phyloP scores from a whole-genome alignment of 2,888 invertebrate genomes.

The Ypsolopha sequella region DNA sequence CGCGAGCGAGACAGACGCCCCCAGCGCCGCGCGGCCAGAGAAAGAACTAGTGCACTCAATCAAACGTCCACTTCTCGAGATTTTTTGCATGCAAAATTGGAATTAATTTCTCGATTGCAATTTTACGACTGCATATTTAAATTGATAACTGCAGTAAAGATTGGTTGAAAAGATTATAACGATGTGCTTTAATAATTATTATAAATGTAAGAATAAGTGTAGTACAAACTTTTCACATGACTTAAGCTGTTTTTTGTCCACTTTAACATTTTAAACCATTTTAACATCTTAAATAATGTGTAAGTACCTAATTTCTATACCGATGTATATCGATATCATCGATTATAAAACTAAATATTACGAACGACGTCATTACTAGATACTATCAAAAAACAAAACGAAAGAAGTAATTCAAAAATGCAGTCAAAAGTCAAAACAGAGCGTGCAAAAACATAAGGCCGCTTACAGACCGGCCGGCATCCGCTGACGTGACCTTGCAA shows the following conservation, averaged over 20 bases:
- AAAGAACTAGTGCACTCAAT: constrained; percentile 38
- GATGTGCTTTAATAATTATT: neutral
- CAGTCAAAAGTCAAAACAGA: constrained; percentile 23
- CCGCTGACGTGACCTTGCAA: constrained; percentile 42
- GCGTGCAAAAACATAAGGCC: constrained; percentile 17
- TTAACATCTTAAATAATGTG: no score
- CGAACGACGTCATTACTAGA: neutral
- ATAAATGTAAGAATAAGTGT: no score
- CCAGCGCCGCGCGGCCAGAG: constrained; percentile 31
- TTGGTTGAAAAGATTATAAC: neutral
- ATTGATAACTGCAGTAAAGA: constrained; percentile 4
- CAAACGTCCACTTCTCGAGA: constrained; percentile 24
- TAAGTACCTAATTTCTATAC: no score
- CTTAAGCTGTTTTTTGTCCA: no score
- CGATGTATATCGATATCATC: no score
- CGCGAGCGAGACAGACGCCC: constrained; percentile 35
- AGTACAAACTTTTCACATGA: no score
- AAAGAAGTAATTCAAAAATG: constrained; percentile 6
- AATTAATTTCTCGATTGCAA: constrained; percentile 6
- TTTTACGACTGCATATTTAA: constrained; percentile 7
- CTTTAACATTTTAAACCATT: no score
- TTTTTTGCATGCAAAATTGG: constrained; percentile 10
- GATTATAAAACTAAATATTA: no score
- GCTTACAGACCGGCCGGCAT: constrained; percentile 10
- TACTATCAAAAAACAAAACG: neutral